phyloP scores from a whole-genome alignment of 2,113 vertebrate species.

The Recurvirostra avosetta region DNA sequence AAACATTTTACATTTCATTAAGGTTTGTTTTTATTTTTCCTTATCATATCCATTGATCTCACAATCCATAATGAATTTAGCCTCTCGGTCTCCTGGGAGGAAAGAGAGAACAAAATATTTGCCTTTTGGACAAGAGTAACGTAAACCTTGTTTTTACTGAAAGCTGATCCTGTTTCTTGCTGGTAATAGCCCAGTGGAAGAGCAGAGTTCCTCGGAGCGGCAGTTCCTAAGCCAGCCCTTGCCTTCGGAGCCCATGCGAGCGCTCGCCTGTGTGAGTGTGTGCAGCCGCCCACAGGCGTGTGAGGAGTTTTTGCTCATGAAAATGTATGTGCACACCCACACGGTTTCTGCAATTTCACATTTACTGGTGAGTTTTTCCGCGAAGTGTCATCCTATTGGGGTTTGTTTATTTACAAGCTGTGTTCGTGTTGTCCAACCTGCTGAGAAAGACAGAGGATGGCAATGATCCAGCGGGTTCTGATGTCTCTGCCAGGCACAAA shows the following conservation, averaged over 20 bases:
- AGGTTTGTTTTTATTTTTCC: background rate
- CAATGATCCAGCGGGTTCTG: background rate
- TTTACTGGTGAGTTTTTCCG: background rate
- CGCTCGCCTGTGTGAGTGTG: background rate
- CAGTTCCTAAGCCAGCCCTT: background rate
- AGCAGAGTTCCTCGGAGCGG: background rate
- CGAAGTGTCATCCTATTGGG: background rate
- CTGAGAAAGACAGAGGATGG: conserved; percentile 35
- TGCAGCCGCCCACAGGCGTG: background rate
- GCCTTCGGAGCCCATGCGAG: background rate
- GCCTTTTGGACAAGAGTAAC: background rate
- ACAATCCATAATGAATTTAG: background rate
- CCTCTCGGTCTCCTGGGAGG: background rate
- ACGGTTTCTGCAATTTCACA: background rate
- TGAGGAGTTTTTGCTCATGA: background rate
- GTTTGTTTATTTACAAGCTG: conserved; percentile 48
- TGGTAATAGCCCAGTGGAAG: background rate
- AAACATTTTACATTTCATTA: background rate
- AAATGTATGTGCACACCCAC: conserved; percentile 39
- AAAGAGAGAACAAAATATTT: conserved; percentile 16
- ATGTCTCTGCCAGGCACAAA: background rate
- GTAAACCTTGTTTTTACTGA: background rate
- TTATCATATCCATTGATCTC: background rate
- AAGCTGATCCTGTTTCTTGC: background rate
- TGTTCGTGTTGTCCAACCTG: conserved; percentile 4